A percentile compares a stretch with the other conserved stretches of the same genome.
These are phyloP conservation scores for Pyrrhia umbra DNA, from an alignment of 2,888 invertebrate genomes.

Conservation along the genomic window DNA sequence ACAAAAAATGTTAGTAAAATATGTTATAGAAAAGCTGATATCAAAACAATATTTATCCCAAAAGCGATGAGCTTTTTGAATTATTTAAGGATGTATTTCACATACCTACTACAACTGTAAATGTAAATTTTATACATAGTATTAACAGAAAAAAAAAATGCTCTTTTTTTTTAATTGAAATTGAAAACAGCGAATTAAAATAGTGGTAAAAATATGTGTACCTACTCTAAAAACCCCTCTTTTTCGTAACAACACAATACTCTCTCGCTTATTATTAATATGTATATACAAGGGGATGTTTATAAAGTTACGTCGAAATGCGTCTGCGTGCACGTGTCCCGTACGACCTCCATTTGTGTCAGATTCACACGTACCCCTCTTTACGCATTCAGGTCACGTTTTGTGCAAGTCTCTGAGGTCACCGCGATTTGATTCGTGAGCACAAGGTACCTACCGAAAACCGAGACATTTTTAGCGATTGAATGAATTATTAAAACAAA, in stretches of 20 bases:
- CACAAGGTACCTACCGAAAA: conserved; percentile 11
- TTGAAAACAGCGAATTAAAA: no score
- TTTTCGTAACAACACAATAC: background rate
- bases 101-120: no score
- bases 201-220: background rate
- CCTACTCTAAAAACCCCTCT: background rate
- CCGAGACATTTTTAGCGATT: background rate
- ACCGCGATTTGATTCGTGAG: conserved; percentile 29
- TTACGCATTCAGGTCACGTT: conserved; percentile 65
- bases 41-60: no score
- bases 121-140: no score
- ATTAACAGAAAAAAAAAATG: no score
- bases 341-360: conserved; percentile 57
- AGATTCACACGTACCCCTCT: conserved; percentile 52
- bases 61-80: no score
- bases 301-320: conserved; percentile 39
- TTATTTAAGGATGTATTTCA: no score
- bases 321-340: conserved; percentile 43
- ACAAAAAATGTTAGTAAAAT: no score
- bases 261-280: conserved; percentile 10
- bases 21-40: no score
- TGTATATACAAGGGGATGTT: conserved; percentile 12
- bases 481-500: background rate
- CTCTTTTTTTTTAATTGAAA: no score
- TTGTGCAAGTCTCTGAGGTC: conserved; percentile 52